phyloP scores from a whole-genome alignment of 2,113 vertebrate genomes.

The Gymnocephalus cernua region DNA sequence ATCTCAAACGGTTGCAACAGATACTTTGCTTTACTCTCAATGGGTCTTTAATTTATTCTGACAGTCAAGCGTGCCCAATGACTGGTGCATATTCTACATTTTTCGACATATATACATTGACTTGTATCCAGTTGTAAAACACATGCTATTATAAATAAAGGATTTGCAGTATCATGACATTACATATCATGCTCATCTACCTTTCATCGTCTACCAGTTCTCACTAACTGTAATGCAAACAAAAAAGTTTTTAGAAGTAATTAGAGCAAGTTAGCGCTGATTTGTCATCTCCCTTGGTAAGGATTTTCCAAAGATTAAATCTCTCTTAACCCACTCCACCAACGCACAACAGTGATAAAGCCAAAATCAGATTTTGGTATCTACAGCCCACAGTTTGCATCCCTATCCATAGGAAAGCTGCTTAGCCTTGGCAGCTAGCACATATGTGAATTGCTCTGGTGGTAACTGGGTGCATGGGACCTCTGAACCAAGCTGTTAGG shows the following conservation, averaged over 20 bases:
- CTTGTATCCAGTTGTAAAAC: background rate
- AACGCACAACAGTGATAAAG: slow-evolving; percentile 79
- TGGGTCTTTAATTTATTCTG: background rate
- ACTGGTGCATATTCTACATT: background rate
- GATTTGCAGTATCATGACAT: background rate
- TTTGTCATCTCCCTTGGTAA: slow-evolving; percentile 71
- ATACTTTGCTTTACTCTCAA: background rate
- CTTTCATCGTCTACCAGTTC: slow-evolving; percentile 3
- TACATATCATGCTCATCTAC: background rate
- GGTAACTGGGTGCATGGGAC: slow-evolving; percentile 40
- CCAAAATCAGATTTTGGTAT: slow-evolving; percentile 85
- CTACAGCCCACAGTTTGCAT: slow-evolving; percentile 78
- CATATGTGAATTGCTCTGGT: slow-evolving; percentile 48
- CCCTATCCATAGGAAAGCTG: slow-evolving; percentile 78
- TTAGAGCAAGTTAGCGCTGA: slow-evolving; percentile 75
- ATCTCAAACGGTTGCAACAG: background rate
- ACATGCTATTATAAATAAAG: background rate
- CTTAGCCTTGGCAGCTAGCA: slow-evolving; percentile 77
- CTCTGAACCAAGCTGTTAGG: slow-evolving; percentile 42
- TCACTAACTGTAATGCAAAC: slow-evolving; percentile 38
- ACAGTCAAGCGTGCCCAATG: background rate
- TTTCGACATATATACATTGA: background rate
- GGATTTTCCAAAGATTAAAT: slow-evolving; percentile 79
- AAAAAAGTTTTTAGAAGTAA: slow-evolving; percentile 80
- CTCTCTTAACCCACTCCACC: slow-evolving; percentile 78